Base-by-base conservation (phyloP, 2,113 vertebrate species). In the Potamarius usumacintae region DNA sequence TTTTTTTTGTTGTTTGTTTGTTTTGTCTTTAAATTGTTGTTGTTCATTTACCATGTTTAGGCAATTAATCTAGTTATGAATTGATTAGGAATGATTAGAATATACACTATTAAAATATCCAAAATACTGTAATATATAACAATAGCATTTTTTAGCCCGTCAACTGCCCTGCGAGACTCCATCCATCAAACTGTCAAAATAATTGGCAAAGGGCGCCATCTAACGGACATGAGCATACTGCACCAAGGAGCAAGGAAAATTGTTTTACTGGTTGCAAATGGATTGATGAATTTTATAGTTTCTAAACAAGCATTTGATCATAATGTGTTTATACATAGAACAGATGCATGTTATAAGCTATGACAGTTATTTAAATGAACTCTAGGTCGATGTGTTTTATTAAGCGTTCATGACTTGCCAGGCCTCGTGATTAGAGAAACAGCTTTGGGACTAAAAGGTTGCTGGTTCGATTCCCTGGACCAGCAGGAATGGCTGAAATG, bases 151-250 rank as follows among this genome's bases (percentile, higher is more conserved):
- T n/a, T 57, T 57, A 34, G 53, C 6, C 14, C 30, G 52, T 18
- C 14, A 57, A 58, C 27, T 58, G 15, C 60, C 14, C 9, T 34
- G 55, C 17, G 11, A 81, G 55, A 34, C 18, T 34, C 11, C 34
- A 52, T 4, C 27, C n/a, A 52, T 15, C 42, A 7, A n/a, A 25
- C 48, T 27, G 11, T 71, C 34, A 50, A 60, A 34, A 20, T 30
- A 17, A 62, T 65, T 83, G 42, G 57, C 58, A 84, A 78, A 30
- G 7, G 9, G 58, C 82, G 86, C 71, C 82, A 83, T 84, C 86
- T 84, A 55, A 30, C 20, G 86, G 69, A 42, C 12, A 50, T 57
- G 10, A 17, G 9, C 48, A 48, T 79, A 67, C 25, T 65, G n/a
- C n/a, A 14, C 0, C 11, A 55, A 20, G 50, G 6, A 67, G 50